Base-by-base conservation (phyloP, 35 echinoderm and acorn worm genomes). In the Nesometra sesokonis region DNA sequence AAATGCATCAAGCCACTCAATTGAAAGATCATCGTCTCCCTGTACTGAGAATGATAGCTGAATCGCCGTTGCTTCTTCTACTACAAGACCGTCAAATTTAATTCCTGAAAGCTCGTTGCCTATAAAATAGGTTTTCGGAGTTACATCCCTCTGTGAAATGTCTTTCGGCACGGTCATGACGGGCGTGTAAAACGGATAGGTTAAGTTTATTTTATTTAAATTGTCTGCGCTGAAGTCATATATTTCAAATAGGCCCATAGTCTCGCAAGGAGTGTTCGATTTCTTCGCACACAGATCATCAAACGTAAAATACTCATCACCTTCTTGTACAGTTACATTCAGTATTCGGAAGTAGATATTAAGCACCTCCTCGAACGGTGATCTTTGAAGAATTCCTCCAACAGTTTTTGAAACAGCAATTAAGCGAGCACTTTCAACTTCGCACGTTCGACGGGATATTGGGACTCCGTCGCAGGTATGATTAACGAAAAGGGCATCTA, bases 1-100 rank as follows among this genome's bases (percentile, higher is more conserved):
- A 38, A 98, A 98, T 35, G 88, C 87, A 29, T 93, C 90, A 77
- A 94, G 92, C 95, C 95, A 98, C 21, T 91, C 35, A 11, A 33
- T 57, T 8, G 86, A 86, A n/a, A 94, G 47, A 29, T 87, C 32
- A 29, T 88, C 89, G 0, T 77, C 84, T 0, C 87, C 46, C 0
- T 81, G 88, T 0, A 94, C 38, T 2, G 95, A 77, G 85, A 94
- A 98, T n/a, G 93, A 84, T 76, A 98, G n/a, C 0, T 79, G 47
- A 19, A 98, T 47, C 5, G 85, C 90, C 17, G 38, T 85, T 29
- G 88, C 95, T 31, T 90, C 82, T 88, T 30, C 34, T 5, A 98
- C 88, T 13, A 90, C 19, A 34, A 33, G 40, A 0, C 86, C 83
- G 17, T 89, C 19, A 13, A 88, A 80, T 40, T 87, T 80, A 0